A percentile compares a stretch with the other conserved stretches of the same genome.
phyloP scores from a whole-genome alignment of 2,888 invertebrate species.

The Smittia sp. region DNA sequence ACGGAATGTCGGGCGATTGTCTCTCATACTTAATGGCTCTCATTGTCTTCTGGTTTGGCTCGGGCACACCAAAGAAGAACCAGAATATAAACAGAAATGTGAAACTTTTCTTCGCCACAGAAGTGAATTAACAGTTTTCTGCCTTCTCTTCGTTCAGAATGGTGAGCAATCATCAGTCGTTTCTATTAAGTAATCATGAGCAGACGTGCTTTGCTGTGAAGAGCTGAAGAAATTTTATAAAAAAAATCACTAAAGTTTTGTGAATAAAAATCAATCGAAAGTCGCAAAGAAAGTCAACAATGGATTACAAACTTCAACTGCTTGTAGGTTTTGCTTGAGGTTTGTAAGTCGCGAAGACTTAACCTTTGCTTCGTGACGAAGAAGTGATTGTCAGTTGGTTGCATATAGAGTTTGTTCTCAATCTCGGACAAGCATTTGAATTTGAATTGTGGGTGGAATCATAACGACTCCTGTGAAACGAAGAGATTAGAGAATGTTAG shows the following conservation, averaged over 20 bases:
- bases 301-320: not conserved
- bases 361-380: too few species aligned
- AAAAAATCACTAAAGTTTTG: not conserved
- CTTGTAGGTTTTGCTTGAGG: slow-evolving; percentile 15
- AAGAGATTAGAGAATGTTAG: too few species aligned
- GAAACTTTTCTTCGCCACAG: not conserved
- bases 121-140: slow-evolving; percentile 37
- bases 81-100: not conserved
- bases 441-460: too few species aligned
- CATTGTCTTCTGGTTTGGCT: not conserved
- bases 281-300: not conserved
- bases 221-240: not conserved
- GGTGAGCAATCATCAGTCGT: slow-evolving; percentile 28
- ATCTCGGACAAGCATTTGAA: too few species aligned
- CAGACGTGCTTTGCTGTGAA: slow-evolving; percentile 20
- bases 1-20: not conserved
- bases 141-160: not conserved
- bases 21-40: not conserved
- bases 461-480: too few species aligned
- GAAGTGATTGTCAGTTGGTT: too few species aligned
- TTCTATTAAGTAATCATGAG: slow-evolving; percentile 28
- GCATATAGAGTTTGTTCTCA: too few species aligned
- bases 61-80: not conserved
- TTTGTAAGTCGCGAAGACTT: too few species aligned
- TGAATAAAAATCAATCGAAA: not conserved